These are phyloP conservation scores for Colostygia pectinataria DNA, from an alignment of 2,888 invertebrate species.

Conservation along the genomic window DNA sequence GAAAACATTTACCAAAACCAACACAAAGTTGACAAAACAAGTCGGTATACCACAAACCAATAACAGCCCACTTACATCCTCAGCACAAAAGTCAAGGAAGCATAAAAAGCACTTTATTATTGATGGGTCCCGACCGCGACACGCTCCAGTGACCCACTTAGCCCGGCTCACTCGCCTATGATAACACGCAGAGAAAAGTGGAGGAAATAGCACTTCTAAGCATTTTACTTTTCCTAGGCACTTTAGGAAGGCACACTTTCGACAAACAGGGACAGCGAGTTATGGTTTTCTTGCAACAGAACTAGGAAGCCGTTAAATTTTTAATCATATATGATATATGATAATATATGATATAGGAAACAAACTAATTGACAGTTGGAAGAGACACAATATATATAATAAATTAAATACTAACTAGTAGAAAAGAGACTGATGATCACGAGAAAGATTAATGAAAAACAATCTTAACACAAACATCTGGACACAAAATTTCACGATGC, in stretches of 20 bases:
- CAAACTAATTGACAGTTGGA: too few relatives aligned
- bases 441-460: too few relatives aligned
- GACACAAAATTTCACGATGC: too few relatives aligned
- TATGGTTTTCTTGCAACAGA: too few relatives aligned
- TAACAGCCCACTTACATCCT: conserved; percentile 21
- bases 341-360: too few relatives aligned
- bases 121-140: conserved; percentile 45
- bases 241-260: not conserved
- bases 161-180: conserved; percentile 30
- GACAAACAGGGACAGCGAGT: not conserved
- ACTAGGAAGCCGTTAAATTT: too few relatives aligned
- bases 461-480: too few relatives aligned
- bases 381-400: too few relatives aligned
- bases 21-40: conserved; percentile 5
- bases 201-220: conserved; percentile 1
- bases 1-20: too few relatives aligned
- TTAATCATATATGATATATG: too few relatives aligned
- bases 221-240: not conserved
- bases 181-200: conserved; percentile 36
- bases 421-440: too few relatives aligned
- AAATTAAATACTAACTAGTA: too few relatives aligned
- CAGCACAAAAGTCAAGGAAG: conserved; percentile 24
- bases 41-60: conserved; percentile 15
- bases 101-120: conserved; percentile 43
- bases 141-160: conserved; percentile 52